A percentile compares a stretch with the other conserved stretches of the same genome.
phyloP scores from a whole-genome alignment of 2,888 invertebrate genomes.

The Saturnia pavonia region DNA sequence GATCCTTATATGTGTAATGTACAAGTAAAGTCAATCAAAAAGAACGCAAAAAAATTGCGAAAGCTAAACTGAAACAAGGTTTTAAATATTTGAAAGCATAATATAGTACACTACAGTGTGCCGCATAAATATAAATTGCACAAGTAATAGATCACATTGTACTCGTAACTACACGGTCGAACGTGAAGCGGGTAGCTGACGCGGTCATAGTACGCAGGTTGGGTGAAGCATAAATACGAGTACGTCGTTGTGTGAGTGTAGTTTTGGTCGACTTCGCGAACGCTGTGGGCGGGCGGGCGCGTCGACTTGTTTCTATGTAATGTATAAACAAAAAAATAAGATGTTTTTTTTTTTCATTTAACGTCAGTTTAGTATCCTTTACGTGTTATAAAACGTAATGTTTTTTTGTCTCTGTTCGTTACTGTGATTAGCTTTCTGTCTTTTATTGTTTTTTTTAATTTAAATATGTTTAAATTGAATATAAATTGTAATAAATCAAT shows the following conservation, averaged over 20 bases:
- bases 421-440: no score
- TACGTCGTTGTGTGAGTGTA: constrained; percentile 70
- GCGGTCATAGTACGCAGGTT: constrained; percentile 51
- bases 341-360: neutral
- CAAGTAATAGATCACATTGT: constrained; percentile 31
- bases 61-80: neutral
- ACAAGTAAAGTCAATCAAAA: no score
- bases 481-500: no score
- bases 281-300: constrained; percentile 58
- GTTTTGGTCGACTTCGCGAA: constrained; percentile 70
- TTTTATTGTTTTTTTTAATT: no score
- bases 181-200: constrained; percentile 10
- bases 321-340: constrained; percentile 3
- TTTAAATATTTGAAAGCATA: neutral
- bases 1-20: no score
- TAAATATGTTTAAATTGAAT: no score
- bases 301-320: constrained; percentile 25
- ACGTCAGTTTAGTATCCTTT: no score
- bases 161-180: constrained; percentile 7
- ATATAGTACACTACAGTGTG: neutral
- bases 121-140: constrained; percentile 28
- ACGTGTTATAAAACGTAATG: no score
- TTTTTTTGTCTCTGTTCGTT: no score
- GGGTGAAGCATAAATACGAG: constrained; percentile 69
- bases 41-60: no score